Base-by-base conservation (phyloP, 2,888 invertebrate genomes). In the Caenorhabditis plicata region DNA sequence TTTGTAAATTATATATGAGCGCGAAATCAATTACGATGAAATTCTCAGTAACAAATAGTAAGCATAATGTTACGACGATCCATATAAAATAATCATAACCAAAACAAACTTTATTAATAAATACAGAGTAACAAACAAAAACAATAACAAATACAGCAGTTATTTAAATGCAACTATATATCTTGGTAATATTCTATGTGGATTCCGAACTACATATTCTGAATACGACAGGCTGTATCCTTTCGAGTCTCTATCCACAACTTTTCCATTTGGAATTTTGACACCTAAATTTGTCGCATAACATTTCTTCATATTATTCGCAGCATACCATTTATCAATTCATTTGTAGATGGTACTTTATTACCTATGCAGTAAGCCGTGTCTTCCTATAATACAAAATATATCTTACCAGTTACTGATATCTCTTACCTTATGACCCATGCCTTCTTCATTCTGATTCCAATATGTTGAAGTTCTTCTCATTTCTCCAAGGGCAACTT, bases 401-500 rank as follows among this genome's bases (percentile, higher is more conserved):
- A n/a, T n/a, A n/a, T n/a, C n/a, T n/a, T n/a, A n/a, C n/a, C n/a
- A n/a, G n/a, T n/a, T n/a, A n/a, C n/a, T n/a, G n/a, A n/a, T n/a
- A n/a, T n/a, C n/a, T n/a, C n/a, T n/a, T n/a, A n/a, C n/a, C n/a
- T n/a, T n/a, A n/a, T n/a, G n/a, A n/a, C n/a, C n/a, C n/a, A n/a
- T n/a, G n/a, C n/a, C n/a, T n/a, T n/a, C n/a, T n/a, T n/a, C n/a
- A n/a, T n/a, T n/a, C n/a, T n/a, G n/a, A n/a, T n/a, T n/a, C n/a
- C n/a, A n/a, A n/a, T n/a, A n/a, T 3, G 33, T 39, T 2, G 13
- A 2, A 11, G 51, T 39, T 22, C 47, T 41, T 27, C 51, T 26
- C 7, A 48, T 51, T 32, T 61, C 51, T 22, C 61, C 61, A 0
- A 61, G 35, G 2, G 55, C 61, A 2, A 45, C 44, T 29, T 85